Evolutionary conservation across 2,888 invertebrate species (phyloP), one percentile per base, ranked within the genome.

Genomic region (Amiota mariae): DNA sequence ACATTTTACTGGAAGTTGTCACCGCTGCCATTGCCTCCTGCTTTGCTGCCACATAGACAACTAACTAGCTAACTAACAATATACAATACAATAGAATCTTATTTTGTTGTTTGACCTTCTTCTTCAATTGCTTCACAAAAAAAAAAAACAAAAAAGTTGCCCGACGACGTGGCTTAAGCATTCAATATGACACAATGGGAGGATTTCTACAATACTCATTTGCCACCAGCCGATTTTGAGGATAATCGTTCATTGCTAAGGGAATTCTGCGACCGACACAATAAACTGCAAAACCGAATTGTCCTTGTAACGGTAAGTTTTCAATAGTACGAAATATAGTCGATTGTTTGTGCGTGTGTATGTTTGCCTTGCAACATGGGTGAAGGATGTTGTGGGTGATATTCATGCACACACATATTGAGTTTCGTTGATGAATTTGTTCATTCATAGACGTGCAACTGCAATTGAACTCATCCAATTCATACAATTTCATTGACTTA

Each of bases 161-260:
- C 36, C 36, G 8, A 36, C 36, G 36, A 59, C 59, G 15, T 18
- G 59, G 18, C 59, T 15, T 18, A 63, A 2, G 18, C 67, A 8
- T 59, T 11, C 20, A 76, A 74, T 70, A 88, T 88, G 88, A 86
- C 92, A 78, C 93, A 94, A 77, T 96, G 96, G 96, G 95, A 96
- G 91, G 94, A 95, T 85, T 96, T 96, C 91, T 96, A 95, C 88
- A 93, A 94, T 9, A 93, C 93, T 75, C 95, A 95, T 89, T 91
- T 95, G 78, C 94, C 94, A 46, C 96, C 97, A 15, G 92, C 92
- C 8, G 94, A 95, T 91, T 95, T 95, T 84, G 93, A 94, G 85
- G 93, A 94, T 86, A 94, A 93, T 88, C 92, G 95, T 80, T 92
- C 92, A 10, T 88, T 94, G 78, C 90, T 96, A 56, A 93, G 94